These are phyloP conservation scores for Rhopalosiphum nymphaeae DNA, from an alignment of 2,888 invertebrate genomes.

Conservation along the genomic window DNA sequence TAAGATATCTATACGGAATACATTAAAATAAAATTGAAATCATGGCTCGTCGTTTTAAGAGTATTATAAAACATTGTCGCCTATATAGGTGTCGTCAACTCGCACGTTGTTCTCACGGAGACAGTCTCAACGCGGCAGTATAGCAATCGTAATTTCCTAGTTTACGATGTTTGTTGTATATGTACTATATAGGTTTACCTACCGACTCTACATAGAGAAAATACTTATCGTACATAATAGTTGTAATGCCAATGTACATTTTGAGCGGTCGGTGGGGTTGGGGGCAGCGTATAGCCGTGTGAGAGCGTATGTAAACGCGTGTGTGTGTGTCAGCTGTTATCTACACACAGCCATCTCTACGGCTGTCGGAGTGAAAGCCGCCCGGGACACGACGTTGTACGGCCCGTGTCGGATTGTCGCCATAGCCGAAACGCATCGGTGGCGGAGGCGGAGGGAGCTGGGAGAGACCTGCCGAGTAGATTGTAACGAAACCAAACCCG, in stretches of 20 bases:
- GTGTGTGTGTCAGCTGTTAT: constrained; percentile 1
- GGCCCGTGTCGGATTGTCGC: constrained; percentile 56
- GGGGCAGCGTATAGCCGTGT: not conserved
- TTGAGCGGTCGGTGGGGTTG: not conserved
- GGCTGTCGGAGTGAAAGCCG: constrained; percentile 29
- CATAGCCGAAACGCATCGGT: constrained; percentile 13
- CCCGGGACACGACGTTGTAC: constrained; percentile 33
- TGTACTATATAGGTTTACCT: not conserved
- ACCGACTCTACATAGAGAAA: not conserved
- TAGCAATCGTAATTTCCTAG: not conserved
- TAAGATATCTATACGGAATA: not conserved
- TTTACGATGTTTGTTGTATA: not conserved
- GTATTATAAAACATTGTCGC: not conserved
- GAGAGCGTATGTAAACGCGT: not conserved
- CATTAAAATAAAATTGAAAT: not conserved
- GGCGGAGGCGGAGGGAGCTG: not conserved
- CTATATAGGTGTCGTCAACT: not conserved
- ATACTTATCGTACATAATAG: not conserved
- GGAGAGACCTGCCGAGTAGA: not conserved
- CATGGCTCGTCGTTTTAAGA: not conserved
- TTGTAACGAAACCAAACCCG: not conserved
- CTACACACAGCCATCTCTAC: constrained; percentile 4
- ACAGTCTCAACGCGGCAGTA: not conserved
- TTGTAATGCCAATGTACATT: not conserved
- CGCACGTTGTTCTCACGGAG: not conserved